Conservation (phyloP, 2,113 vertebrate genomes). For the Oryzias celebensis region DNA sequence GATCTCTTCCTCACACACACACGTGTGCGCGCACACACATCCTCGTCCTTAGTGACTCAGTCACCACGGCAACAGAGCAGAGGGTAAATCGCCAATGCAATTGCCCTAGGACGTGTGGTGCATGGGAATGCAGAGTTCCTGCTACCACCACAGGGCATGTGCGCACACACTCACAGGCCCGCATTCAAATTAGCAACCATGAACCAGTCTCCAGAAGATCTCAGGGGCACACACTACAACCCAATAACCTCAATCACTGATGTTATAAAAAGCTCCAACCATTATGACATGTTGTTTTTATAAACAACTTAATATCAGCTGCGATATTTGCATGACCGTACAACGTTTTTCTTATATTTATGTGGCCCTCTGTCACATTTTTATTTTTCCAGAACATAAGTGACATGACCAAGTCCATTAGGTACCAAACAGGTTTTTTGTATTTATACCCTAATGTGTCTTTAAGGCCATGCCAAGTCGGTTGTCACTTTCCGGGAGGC, state of each 20-base stretch:
- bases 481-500: slow-evolving; percentile 24
- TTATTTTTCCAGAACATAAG: slow-evolving; percentile 6
- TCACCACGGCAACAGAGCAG: slow-evolving; percentile 81
- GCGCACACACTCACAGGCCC: neutral
- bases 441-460: slow-evolving; percentile 28
- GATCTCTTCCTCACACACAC: slow-evolving; percentile 39
- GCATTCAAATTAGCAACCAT: slow-evolving; percentile 20
- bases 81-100: slow-evolving; percentile 72
- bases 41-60: slow-evolving; percentile 63
- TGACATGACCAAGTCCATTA: slow-evolving; percentile 41
- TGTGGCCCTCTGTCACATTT: slow-evolving; percentile 2
- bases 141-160: slow-evolving; percentile 31
- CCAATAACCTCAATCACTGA: neutral
- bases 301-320: neutral
- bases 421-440: slow-evolving; percentile 16
- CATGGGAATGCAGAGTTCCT: slow-evolving; percentile 69
- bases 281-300: neutral
- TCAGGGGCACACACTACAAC: slow-evolving; percentile 2
- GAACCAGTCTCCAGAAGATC: slow-evolving; percentile 15
- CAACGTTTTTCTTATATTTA: slow-evolving; percentile 23
- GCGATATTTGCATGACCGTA: slow-evolving; percentile 4
- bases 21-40: slow-evolving; percentile 22
- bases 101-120: slow-evolving; percentile 73
- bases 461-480: slow-evolving; percentile 31
- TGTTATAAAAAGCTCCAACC: slow-evolving; percentile 12